phyloP scores from a whole-genome alignment of 2,797 vertebrate species.

The Anableps anableps region DNA sequence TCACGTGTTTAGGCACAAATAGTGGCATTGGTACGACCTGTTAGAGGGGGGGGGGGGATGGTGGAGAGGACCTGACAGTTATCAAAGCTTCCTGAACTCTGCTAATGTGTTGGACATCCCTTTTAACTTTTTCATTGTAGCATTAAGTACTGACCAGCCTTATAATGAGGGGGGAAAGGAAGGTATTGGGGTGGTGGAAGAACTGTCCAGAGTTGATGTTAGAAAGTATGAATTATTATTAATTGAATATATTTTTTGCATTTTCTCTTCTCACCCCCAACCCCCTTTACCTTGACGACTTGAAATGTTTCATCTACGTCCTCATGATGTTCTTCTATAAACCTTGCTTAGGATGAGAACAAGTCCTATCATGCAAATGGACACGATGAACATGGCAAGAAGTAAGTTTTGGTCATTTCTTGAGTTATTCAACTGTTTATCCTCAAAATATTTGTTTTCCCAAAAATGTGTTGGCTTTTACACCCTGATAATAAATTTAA shows the following conservation, averaged over 20 bases:
- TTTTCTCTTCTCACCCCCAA: slow-evolving; percentile 87
- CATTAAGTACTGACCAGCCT: slow-evolving; percentile 72
- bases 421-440: neutral
- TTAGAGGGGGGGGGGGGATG: slow-evolving; percentile 79
- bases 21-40: slow-evolving; percentile 91
- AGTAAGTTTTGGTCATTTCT: slow-evolving; percentile 83
- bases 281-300: slow-evolving; percentile 92
- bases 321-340: slow-evolving; percentile 99
- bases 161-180: slow-evolving; percentile 66
- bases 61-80: slow-evolving; percentile 80
- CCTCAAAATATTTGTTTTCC: neutral
- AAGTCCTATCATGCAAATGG: slow-evolving; percentile 99
- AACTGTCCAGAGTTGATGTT: slow-evolving; percentile 72
- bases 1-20: slow-evolving; percentile 94
- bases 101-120: slow-evolving; percentile 75
- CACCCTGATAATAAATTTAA: neutral
- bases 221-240: slow-evolving; percentile 73
- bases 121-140: slow-evolving; percentile 71
- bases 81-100: slow-evolving; percentile 73
- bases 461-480: neutral
- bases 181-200: slow-evolving; percentile 75
- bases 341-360: slow-evolving; percentile 99
- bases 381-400: slow-evolving; percentile 95
- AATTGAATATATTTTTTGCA: slow-evolving; percentile 81
- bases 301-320: slow-evolving; percentile 98